A percentile compares a stretch with the other conserved stretches of the same genome.
phyloP scores from a whole-genome alignment of 2,888 invertebrate species.

The Coronaproctus castanopsis region DNA sequence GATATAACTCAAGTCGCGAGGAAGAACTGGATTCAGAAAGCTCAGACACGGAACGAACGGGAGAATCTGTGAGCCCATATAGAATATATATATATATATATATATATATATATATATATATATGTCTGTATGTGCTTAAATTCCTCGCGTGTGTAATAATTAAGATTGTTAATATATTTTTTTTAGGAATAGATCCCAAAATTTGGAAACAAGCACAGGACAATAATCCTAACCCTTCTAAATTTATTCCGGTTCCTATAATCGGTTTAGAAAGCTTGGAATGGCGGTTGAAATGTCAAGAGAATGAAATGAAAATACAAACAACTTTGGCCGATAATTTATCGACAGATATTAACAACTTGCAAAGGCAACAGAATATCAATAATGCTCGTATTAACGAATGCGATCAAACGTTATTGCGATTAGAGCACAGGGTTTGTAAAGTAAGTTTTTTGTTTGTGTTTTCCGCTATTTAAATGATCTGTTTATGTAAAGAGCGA shows the following conservation, averaged over 20 bases:
- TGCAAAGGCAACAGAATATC: conserved; percentile 61
- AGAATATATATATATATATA: too few species aligned
- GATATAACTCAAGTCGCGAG: too few species aligned
- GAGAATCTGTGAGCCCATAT: too few species aligned
- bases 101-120: too few species aligned
- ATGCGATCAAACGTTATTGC: conserved; percentile 41
- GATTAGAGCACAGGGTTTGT: conserved; percentile 62
- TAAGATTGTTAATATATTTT: too few species aligned
- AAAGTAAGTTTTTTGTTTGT: conserved; percentile 35
- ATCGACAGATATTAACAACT: conserved; percentile 48
- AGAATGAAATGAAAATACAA: conserved; percentile 64
- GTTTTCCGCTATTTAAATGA: conserved; percentile 34
- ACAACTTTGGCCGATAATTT: conserved; percentile 59
- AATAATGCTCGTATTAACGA: conserved; percentile 63
- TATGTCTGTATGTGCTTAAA: too few species aligned
- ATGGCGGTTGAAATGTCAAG: conserved; percentile 62
- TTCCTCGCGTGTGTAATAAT: too few species aligned
- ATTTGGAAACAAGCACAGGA: conserved; percentile 91
- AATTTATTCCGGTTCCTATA: conserved; percentile 82
- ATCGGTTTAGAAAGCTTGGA: conserved; percentile 51
- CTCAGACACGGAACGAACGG: too few species aligned
- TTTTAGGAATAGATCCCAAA: conserved; percentile 64
- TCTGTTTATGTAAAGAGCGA: too few species aligned
- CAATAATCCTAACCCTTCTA: conserved; percentile 81
- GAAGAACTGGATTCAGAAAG: too few species aligned